Evolutionary conservation across 2,113 vertebrate genomes (phyloP), one percentile per base, ranked within the genome.

Genomic region (Corvus hawaiiensis): DNA sequence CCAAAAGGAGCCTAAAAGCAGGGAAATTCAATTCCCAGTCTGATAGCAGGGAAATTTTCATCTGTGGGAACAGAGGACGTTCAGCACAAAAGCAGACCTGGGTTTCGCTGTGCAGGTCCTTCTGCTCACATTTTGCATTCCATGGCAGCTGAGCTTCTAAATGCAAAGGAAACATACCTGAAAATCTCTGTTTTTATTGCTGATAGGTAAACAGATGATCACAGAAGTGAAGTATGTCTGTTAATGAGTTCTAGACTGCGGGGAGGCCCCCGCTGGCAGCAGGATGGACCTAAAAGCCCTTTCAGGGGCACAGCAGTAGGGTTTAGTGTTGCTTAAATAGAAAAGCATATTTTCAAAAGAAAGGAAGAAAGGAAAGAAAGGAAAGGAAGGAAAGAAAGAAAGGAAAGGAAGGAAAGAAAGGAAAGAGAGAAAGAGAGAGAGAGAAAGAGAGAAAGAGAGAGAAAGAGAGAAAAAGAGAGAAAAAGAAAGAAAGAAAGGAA

Each of bases 211-310:
- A 76, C 0, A 49, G 17, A 54, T 14, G 27, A 19, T 9, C 62
- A 84, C 14, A n/a, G 54, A 55, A 91, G 16, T 1, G 1, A 89
- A 81, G 33, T 16, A 10, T 16, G 17, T 18, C 49, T 33, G 5
- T 41, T 11, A 21, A 4, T 22, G 51, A 80, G 58, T 12, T 77
- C 28, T 11, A 30, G 46, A 32, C 33, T 18, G 28, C 0, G 0
- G 30, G 35, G 49, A 84, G 48, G 52, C 10, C 16, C 46, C 16
- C 0, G 2, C n/a, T 78, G 43, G 32, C 62, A 82, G 16, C 49
- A 69, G 71, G 37, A 72, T 6, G 66, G 44, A 58, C 37, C 43
- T 18, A 9, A 90, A 74, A 67, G 39, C 21, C 13, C 59, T 82
- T 37, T 6, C 1, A 6, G 39, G 64, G 49, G 35, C 24, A 61